Evolutionary conservation across 2,797 vertebrate species (phyloP), one percentile per base, ranked within the genome.

Genomic region (Arrhamphus sclerolepis): DNA sequence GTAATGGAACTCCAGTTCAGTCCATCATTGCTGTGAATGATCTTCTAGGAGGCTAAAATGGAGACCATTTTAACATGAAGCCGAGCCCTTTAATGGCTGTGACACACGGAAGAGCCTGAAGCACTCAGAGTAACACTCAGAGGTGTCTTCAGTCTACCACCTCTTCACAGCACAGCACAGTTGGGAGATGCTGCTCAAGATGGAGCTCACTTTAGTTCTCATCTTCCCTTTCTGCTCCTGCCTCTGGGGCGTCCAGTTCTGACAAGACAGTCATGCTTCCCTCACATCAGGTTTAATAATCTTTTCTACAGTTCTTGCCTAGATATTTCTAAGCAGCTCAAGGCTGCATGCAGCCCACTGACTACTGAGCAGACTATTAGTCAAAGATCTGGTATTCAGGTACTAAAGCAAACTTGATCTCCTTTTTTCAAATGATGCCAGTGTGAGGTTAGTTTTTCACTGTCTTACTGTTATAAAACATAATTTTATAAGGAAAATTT

Each of bases 131-230:
- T 63, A 71, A 57, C 75, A 85, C 72, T 80, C 62, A 21, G 62
- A 83, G 82, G 69, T 62, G 70, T 84, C 77, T 77, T 87, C 69
- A 71, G 49, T 60, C 70, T 84, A 63, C 61, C 56, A 48, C 66
- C 43, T 70, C 54, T 62, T 77, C 67, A 53, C 60, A 19, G 70
- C 16, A 3, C 28, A 44, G 64, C 56, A 7, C 22, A 61, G 62
- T 59, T 44, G 42, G 71, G 72, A 72, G 56, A 62, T 58, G 62
- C 75, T 73, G 75, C 80, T 76, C 62, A 55, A 65, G 70, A 73
- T 64, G 66, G 52, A 73, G 54, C 69, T 70, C 66, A 64, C 64
- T 72, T 77, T 63, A 55, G 52, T 55, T 55, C 72, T 64, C 59
- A 71, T 75, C 40, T 48, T 69, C 46, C 56, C 55, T 18, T n/a